Conservation (phyloP, 2,888 invertebrate genomes). For the Panopea generosa region DNA sequence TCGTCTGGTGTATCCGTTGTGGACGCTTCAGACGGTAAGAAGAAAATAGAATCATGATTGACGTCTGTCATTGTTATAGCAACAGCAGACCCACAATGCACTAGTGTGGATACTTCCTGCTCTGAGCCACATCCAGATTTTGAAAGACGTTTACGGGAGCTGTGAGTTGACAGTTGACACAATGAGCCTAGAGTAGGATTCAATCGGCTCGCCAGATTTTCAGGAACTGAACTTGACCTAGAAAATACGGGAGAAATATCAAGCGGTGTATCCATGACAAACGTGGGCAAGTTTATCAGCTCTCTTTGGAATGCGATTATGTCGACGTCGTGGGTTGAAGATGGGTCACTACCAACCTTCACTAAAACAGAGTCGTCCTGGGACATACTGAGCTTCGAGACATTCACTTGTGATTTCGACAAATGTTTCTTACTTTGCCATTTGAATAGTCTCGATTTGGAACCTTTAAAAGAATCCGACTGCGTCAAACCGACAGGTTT, state of each 20-base stretch:
- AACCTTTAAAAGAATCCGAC: slow-evolving; percentile 51
- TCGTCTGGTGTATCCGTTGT: slow-evolving; percentile 61
- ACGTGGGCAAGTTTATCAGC: slow-evolving; percentile 87
- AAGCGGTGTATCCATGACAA: slow-evolving; percentile 83
- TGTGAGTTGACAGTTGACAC: slow-evolving; percentile 62
- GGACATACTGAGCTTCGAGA: slow-evolving; percentile 54
- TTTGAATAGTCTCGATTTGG: slow-evolving; percentile 78
- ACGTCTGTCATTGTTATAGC: slow-evolving; percentile 80
- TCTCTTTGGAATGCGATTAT: slow-evolving; percentile 87
- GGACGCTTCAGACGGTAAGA: slow-evolving; percentile 52
- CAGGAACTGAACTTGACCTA: slow-evolving; percentile 84
- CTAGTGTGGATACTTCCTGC: slow-evolving; percentile 55
- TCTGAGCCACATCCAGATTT: slow-evolving; percentile 64
- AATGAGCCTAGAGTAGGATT: slow-evolving; percentile 60
- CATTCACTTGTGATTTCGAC: slow-evolving; percentile 82
- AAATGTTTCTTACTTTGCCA: slow-evolving; percentile 84
- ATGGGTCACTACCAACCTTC: slow-evolving; percentile 33
- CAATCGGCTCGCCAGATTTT: slow-evolving; percentile 74
- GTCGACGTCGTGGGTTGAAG: slow-evolving; percentile 83
- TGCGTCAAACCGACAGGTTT: slow-evolving; percentile 46
- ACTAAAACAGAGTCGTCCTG: slow-evolving; percentile 37
- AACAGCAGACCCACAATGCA: slow-evolving; percentile 71
- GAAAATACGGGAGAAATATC: slow-evolving; percentile 83
- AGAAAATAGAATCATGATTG: slow-evolving; percentile 63
- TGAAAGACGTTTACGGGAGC: slow-evolving; percentile 57